Percentiles rank a stretch among this genome's conserved stretches.
These are phyloP conservation scores for Bubo scandiacus DNA, from an alignment of 2,113 vertebrate genomes.

Conservation along the genomic window DNA sequence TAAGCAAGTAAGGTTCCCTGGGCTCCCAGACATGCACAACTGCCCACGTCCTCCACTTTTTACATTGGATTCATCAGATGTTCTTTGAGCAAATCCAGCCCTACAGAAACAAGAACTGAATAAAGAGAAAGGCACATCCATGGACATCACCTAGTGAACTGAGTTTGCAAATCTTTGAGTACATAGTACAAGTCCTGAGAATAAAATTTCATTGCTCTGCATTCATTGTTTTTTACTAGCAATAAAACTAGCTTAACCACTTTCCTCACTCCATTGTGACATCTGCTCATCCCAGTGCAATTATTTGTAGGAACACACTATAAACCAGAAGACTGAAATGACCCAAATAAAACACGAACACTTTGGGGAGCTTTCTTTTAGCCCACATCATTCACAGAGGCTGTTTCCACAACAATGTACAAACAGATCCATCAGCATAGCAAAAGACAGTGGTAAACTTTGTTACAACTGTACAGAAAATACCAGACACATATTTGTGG, in stretches of 20 bases:
- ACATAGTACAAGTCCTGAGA: neutral
- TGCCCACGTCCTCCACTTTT: neutral
- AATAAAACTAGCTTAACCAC: neutral
- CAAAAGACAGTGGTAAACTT: neutral
- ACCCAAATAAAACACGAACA: neutral
- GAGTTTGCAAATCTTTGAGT: neutral
- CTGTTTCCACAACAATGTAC: neutral
- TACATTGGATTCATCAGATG: neutral
- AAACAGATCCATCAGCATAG: neutral
- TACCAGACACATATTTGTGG: neutral
- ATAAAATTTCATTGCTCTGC: neutral
- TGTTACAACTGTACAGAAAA: neutral
- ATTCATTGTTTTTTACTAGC: neutral
- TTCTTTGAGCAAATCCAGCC: neutral
- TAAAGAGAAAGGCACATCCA: neutral
- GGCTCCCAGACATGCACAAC: neutral
- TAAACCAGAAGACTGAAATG: neutral
- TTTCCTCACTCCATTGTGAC: neutral
- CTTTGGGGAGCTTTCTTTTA: neutral
- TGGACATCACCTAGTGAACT: neutral
- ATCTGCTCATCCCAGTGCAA: neutral
- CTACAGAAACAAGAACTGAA: neutral
- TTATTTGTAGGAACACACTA: neutral
- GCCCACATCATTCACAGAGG: neutral
- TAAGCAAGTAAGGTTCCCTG: neutral